A percentile compares a stretch with the other conserved stretches of the same genome.
phyloP scores from a whole-genome alignment of 2,113 vertebrate species.

The Mormyrus iriodes region DNA sequence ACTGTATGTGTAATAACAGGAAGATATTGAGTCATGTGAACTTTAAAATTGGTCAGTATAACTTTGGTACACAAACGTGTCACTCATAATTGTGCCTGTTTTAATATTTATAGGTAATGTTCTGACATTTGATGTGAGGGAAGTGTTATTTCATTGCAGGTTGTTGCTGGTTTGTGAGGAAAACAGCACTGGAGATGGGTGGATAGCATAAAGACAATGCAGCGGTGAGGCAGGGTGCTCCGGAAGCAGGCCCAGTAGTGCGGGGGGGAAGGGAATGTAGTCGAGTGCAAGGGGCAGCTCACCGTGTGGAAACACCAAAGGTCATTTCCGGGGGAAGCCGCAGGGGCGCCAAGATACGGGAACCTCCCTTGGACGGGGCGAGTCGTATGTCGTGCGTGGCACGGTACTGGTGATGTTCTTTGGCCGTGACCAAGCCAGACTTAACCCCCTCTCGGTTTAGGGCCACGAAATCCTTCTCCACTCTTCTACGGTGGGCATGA shows the following conservation, averaged over 20 bases:
- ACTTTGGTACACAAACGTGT: not conserved
- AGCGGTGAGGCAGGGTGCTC: too few species aligned
- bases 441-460: slow-evolving; percentile 67
- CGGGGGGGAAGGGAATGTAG: not conserved
- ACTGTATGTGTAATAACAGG: not conserved
- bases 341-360: slow-evolving; percentile 6
- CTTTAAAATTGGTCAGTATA: not conserved
- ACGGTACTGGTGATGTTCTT: slow-evolving; percentile 65
- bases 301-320: slow-evolving; percentile 63
- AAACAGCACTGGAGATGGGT: not conserved
- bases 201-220: too few species aligned
- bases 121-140: not conserved
- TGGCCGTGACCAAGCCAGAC: slow-evolving; percentile 64
- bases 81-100: not conserved
- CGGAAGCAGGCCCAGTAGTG: not conserved
- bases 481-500: not conserved
- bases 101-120: not conserved
- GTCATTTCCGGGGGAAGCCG: slow-evolving; percentile 49
- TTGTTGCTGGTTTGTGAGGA: not conserved
- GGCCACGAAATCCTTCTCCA: slow-evolving; percentile 60
- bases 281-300: slow-evolving; percentile 28
- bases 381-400: slow-evolving; percentile 49
- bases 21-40: not conserved
- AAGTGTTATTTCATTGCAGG: not conserved
- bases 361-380: not conserved